phyloP scores from a whole-genome alignment of 2,113 vertebrate genomes.

The Saimiri boliviensis region DNA sequence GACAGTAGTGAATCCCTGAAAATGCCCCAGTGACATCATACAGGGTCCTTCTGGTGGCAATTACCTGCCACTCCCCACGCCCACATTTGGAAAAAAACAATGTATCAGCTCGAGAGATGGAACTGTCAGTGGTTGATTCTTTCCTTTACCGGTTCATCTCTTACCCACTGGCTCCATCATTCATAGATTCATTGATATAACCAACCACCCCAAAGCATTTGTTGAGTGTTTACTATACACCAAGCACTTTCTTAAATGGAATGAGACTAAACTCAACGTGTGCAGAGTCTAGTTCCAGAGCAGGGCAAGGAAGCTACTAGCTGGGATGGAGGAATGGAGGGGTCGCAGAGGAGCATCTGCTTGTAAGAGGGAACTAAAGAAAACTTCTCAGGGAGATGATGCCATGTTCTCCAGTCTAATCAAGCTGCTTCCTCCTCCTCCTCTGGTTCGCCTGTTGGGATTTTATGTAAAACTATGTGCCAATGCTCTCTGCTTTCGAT shows the following conservation, averaged over 20 bases:
- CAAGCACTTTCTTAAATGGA: neutral
- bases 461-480: neutral
- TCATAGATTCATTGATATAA: neutral
- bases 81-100: neutral
- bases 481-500: slow-evolving; percentile 1
- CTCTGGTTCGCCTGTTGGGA: neutral
- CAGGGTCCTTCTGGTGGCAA: neutral
- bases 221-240: neutral
- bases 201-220: neutral
- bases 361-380: neutral
- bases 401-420: neutral
- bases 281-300: neutral
- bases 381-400: neutral
- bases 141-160: neutral
- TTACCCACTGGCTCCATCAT: neutral
- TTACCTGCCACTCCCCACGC: too few relatives aligned
- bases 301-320: neutral
- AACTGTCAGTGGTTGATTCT: neutral
- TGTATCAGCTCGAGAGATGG: neutral
- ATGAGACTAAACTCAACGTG: neutral
- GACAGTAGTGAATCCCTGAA: neutral
- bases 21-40: neutral
- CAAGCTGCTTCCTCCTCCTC: neutral
- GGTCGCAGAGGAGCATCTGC: neutral
- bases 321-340: neutral